Conservation (phyloP, 2,888 invertebrate species). For the Noctuana brunneofusca region DNA sequence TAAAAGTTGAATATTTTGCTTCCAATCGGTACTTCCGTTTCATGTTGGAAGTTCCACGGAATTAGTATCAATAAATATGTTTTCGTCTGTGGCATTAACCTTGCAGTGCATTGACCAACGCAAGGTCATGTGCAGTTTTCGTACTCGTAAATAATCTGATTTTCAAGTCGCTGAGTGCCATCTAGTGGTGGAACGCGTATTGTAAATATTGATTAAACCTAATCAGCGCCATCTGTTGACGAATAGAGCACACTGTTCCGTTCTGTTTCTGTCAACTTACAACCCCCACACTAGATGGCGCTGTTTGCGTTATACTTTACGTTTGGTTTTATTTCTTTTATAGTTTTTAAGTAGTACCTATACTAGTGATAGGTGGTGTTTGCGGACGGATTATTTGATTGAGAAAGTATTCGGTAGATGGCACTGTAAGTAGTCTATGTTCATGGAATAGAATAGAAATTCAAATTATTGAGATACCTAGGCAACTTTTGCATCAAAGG, state of each 20-base stretch:
- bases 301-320: not conserved
- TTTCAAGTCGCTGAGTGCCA: not conserved
- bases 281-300: constrained; percentile 26
- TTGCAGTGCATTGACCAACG: constrained; percentile 39
- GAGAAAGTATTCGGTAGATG: too few relatives aligned
- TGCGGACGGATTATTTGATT: too few relatives aligned
- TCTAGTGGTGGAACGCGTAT: not conserved
- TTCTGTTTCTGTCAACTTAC: not conserved
- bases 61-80: not conserved
- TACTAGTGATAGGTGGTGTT: too few relatives aligned
- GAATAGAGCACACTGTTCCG: constrained; percentile 36
- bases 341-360: too few relatives aligned
- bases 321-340: too few relatives aligned
- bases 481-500: too few relatives aligned
- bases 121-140: constrained; percentile 36
- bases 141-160: not conserved
- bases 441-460: too few relatives aligned
- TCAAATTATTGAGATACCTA: too few relatives aligned
- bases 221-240: constrained; percentile 43
- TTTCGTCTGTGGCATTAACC: constrained; percentile 33
- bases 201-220: not conserved
- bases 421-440: too few relatives aligned
- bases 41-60: not conserved
- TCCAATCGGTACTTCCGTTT: not conserved
- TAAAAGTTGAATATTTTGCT: not conserved